Percentiles rank a stretch among this genome's conserved stretches.
Evolutionary conservation across 2,113 vertebrate genomes (phyloP).

Genomic region (Podiceps cristatus): DNA sequence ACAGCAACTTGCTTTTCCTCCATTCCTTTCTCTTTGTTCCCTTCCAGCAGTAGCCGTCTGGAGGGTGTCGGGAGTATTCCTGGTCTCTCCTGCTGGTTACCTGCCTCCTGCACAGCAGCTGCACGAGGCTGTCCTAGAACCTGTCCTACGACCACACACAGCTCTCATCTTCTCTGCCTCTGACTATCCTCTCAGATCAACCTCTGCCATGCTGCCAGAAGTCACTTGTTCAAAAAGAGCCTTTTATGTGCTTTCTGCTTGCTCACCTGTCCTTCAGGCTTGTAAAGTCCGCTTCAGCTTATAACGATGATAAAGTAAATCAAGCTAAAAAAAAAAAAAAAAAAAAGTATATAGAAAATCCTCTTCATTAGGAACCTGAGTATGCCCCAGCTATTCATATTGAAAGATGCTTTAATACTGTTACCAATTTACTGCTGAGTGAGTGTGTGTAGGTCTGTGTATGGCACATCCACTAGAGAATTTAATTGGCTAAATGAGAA

Average conservation of each 20-base stretch:
- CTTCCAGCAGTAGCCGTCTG: neutral
- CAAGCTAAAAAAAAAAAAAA: neutral
- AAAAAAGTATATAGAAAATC: neutral
- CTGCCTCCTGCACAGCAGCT: neutral
- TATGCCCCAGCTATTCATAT: neutral
- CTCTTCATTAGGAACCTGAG: neutral
- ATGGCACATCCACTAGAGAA: neutral
- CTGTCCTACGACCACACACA: neutral
- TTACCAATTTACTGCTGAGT: neutral
- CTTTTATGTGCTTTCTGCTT: constrained; percentile 38
- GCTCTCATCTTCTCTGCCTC: neutral
- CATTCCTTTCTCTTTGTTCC: neutral
- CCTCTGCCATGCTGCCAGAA: neutral
- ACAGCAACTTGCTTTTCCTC: neutral
- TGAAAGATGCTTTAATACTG: neutral
- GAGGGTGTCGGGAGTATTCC: neutral
- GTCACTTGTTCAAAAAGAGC: neutral
- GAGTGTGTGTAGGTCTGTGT: neutral
- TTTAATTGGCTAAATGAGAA: constrained; percentile 37
- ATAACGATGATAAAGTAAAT: neutral
- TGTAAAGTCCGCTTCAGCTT: neutral
- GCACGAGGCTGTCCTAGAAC: neutral
- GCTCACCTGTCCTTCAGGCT: constrained; percentile 20
- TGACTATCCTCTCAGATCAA: constrained; percentile 2
- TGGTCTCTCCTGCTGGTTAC: neutral